phyloP scores from a whole-genome alignment of 2,113 vertebrate genomes.

The Synchiropus splendidus region DNA sequence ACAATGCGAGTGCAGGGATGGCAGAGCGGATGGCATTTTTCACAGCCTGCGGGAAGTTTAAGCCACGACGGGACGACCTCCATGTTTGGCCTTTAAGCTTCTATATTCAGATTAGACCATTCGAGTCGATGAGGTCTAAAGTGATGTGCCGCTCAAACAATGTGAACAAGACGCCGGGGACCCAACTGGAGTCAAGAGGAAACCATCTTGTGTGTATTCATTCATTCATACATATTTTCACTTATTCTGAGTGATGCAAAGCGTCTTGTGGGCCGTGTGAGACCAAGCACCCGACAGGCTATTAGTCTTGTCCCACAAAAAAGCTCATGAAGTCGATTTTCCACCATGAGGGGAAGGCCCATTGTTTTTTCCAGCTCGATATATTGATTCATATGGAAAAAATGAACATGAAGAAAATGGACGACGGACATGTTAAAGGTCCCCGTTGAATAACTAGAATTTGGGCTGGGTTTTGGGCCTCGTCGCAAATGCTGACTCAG shows the following conservation, averaged over 20 bases:
- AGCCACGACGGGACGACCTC: conserved; percentile 13
- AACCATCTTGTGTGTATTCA: too few species aligned
- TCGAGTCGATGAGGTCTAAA: conserved; percentile 20
- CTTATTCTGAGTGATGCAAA: too few species aligned
- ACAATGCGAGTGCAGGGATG: conserved; percentile 54
- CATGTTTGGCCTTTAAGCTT: conserved; percentile 35
- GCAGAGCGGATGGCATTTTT: conserved; percentile 50
- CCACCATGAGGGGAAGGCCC: conserved; percentile 11
- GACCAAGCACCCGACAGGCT: conserved; percentile 13
- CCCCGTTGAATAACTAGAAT: too few species aligned
- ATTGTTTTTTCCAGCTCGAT: conserved; percentile 24
- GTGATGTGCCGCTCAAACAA: conserved; percentile 20
- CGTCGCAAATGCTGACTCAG: too few species aligned
- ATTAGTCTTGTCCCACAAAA: conserved; percentile 26
- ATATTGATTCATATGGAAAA: conserved; percentile 17
- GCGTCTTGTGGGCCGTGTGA: conserved; percentile 9
- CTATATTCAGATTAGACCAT: conserved; percentile 27
- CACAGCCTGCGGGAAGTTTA: conserved; percentile 39
- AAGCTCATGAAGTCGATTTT: conserved; percentile 24
- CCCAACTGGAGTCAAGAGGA: neutral
- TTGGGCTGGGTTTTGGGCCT: too few species aligned
- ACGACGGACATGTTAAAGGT: too few species aligned
- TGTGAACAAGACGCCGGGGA: conserved; percentile 9
- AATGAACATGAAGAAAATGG: conserved; percentile 2
- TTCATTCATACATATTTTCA: too few species aligned